Base-by-base conservation (phyloP, 2,797 vertebrate genomes). In the Gobionotothen gibberifrons region DNA sequence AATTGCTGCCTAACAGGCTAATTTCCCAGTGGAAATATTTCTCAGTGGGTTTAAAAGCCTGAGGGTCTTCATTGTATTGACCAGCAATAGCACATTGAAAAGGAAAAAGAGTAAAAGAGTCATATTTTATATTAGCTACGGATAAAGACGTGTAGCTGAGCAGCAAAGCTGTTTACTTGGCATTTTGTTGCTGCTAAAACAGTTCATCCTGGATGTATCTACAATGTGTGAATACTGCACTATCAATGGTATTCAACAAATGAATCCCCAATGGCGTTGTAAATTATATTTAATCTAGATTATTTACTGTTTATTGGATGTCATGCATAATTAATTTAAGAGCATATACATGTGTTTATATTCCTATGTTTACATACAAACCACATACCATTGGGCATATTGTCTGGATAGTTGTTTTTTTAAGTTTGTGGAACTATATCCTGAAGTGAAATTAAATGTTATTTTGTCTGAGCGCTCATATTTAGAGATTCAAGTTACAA, bases 11-110 rank as follows among this genome's bases (percentile, higher is more conserved):
- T 66, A 54, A 57, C 47, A 47, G 55, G 61, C 61, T 85, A 82
- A 87, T 90, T 87, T 90, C 85, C 81, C 79, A 59, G n/a, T 17
- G 76, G 82, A 82, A 44, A 54, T 48, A 65, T 78, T 77, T 65
- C 60, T 42, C 66, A n/a, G 63, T 39, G 32, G 46, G 40, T 76
- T 65, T 74, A 32, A 12, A n/a, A 11, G 65, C 81, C 42, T 0
- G 26, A 42, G 36, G 81, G 64, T 32, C 1, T 61, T 63, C 16
- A 19, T 6, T 55, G 48, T 61, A 69, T 63, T 32, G 42, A 69
- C 46, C 44, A 58, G 42, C 3, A 56, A 53, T 14, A 64, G 10
- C 16, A 62, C 59, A 39, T 26, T 17, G 36, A 22, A 21, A 49
- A 29, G 9, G 26, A 61, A 61, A 26, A 19, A 60, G 10, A 49